Conservation (phyloP, 2,888 invertebrate species). For the Listrodromus nycthemerus region DNA sequence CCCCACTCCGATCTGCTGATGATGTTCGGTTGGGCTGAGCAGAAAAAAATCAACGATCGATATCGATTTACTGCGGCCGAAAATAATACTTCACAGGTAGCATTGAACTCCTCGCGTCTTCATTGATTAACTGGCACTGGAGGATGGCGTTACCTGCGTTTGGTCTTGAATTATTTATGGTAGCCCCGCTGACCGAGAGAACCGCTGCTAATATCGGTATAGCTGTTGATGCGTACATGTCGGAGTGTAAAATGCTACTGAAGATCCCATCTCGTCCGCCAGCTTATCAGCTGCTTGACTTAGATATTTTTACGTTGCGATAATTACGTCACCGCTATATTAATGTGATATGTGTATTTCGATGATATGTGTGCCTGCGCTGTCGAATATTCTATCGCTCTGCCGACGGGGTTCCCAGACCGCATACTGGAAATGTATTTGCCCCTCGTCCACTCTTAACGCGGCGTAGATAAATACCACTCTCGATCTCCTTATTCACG, state of each 20-base stretch:
- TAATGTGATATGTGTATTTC: not conserved
- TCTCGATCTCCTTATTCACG: not conserved
- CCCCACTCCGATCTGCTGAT: slow-evolving; percentile 84
- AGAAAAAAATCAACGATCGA: not conserved
- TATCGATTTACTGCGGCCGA: not conserved
- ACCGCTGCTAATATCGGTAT: slow-evolving; percentile 13
- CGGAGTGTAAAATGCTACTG: slow-evolving; percentile 39
- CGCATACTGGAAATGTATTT: not conserved
- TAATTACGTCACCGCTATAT: not conserved
- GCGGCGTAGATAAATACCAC: not conserved
- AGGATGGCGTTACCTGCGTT: slow-evolving; percentile 30
- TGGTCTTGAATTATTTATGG: not conserved
- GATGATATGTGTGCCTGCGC: not conserved
- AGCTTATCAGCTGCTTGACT: not conserved
- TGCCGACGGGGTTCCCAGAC: not conserved
- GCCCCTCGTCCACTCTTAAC: not conserved
- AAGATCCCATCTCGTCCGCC: not conserved
- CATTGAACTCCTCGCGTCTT: not conserved
- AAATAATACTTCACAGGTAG: not conserved
- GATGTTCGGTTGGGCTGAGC: slow-evolving; percentile 76
- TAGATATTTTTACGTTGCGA: not conserved
- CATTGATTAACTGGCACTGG: not conserved
- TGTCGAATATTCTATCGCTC: not conserved
- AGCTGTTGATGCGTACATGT: slow-evolving; percentile 35
- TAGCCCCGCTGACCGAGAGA: slow-evolving; percentile 7